Evolutionary conservation across 2,797 vertebrate genomes (phyloP), one percentile per base, ranked within the genome.

Genomic region (Coranthus polyacanthus): DNA sequence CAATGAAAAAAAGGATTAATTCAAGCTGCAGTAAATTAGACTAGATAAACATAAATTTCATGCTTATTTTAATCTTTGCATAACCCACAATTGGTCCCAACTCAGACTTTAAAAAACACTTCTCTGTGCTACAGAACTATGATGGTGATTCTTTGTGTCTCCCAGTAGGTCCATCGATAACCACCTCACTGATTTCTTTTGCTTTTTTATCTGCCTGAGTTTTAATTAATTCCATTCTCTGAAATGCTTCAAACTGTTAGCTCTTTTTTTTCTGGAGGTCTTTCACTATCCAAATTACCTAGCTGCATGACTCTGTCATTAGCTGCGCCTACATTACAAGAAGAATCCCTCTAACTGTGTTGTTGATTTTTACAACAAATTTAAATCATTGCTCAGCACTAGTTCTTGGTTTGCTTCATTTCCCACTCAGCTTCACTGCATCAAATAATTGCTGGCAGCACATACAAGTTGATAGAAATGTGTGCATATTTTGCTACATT

Each of bases 351-450:
- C n/a, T n/a, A n/a, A n/a, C n/a, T n/a, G 0, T 50, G 16, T 49
- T 82, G 72, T 77, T 64, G 60, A 81, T 67, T 84, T 75, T 64
- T 74, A 45, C 41, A 56, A 45, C 34, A 71, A 50, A 71, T 71
- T 34, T 12, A 55, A 72, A 63, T 68, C 50, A 22, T 59, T 76
- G 24, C 67, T 72, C 18, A 38, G 6, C n/a, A n/a, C n/a, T 24
- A 12, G 13, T 65, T 79, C 60, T 69, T 58, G 16, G 38, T 49
- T 68, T 56, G 46, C 60, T 64, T 72, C n/a, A 18, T 57, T 71
- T 67, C 41, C 41, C 47, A 43, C 13, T 21, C 11, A 46, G 44
- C 21, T 43, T 49, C 59, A 32, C 32, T 56, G 47, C 32, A 22
- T 62, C 61, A 68, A 26, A 61, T 67, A 67, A 64, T 57, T 36